phyloP scores from a whole-genome alignment of 2,888 invertebrate genomes.

The Rotaria sp. region DNA sequence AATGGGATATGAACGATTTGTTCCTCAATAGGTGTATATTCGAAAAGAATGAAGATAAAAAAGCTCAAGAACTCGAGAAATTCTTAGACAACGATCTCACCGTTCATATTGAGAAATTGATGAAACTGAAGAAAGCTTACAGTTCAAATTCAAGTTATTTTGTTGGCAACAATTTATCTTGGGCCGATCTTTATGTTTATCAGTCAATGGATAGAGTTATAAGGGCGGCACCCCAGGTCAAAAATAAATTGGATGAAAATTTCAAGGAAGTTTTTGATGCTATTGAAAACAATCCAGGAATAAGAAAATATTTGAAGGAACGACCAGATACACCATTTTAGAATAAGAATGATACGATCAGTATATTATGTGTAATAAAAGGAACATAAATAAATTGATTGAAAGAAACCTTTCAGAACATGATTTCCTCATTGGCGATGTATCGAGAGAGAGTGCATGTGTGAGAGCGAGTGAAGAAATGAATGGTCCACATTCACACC shows the following conservation, averaged over 20 bases:
- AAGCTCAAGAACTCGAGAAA: background rate
- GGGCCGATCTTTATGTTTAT: background rate
- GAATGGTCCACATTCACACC: too few relatives aligned
- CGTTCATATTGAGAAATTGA: background rate
- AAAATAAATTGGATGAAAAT: background rate
- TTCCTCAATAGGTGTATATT: too few relatives aligned
- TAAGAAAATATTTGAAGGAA: background rate
- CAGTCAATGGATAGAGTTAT: background rate
- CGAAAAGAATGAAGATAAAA: background rate
- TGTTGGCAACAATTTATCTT: background rate
- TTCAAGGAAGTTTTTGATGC: background rate
- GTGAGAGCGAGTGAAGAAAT: too few relatives aligned
- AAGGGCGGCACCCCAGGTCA: background rate
- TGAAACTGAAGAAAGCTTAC: background rate
- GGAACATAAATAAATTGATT: too few relatives aligned
- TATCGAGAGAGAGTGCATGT: too few relatives aligned
- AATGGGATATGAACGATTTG: background rate
- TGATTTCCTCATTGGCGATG: too few relatives aligned
- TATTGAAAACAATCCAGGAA: background rate
- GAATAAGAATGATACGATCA: too few relatives aligned
- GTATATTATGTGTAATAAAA: too few relatives aligned
- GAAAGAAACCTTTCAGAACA: too few relatives aligned
- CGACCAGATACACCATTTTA: background rate
- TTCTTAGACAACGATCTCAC: background rate
- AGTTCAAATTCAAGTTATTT: background rate